phyloP scores from a whole-genome alignment of 2,888 invertebrate genomes.

The Eupithecia inturbata region DNA sequence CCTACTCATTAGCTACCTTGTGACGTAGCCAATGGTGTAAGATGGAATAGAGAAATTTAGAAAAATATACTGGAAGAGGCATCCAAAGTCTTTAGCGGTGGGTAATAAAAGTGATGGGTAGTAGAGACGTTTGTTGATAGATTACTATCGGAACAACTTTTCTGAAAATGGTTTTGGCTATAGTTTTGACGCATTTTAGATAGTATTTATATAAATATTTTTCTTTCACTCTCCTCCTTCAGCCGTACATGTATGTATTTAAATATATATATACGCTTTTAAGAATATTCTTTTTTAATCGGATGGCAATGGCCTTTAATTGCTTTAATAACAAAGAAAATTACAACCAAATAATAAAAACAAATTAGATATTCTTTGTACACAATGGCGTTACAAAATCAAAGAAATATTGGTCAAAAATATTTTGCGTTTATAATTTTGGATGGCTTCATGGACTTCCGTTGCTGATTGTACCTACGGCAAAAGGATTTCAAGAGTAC shows the following conservation, averaged over 20 bases:
- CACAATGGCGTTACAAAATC: too few relatives aligned
- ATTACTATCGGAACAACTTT: not conserved
- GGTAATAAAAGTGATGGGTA: not conserved
- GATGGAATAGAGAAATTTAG: not conserved
- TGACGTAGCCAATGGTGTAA: conserved; percentile 41
- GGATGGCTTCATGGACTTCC: not conserved
- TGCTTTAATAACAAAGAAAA: too few relatives aligned
- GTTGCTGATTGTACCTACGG: not conserved
- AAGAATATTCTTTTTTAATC: too few relatives aligned
- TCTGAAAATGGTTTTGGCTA: not conserved
- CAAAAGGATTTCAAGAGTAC: not conserved
- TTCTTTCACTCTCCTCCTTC: too few relatives aligned
- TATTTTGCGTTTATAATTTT: too few relatives aligned
- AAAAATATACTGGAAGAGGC: not conserved
- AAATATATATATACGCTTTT: too few relatives aligned
- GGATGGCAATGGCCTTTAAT: too few relatives aligned
- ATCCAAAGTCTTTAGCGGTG: not conserved
- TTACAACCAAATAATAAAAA: too few relatives aligned
- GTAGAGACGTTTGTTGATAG: not conserved
- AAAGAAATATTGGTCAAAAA: too few relatives aligned
- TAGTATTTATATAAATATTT: too few relatives aligned
- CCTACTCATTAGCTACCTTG: conserved; percentile 71
- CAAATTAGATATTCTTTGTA: too few relatives aligned
- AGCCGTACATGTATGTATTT: too few relatives aligned
- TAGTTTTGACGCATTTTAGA: not conserved